Percentiles rank a stretch among this genome's conserved stretches.
Conservation (phyloP, 2,888 invertebrate genomes). For the Mycalesis mineus region DNA sequence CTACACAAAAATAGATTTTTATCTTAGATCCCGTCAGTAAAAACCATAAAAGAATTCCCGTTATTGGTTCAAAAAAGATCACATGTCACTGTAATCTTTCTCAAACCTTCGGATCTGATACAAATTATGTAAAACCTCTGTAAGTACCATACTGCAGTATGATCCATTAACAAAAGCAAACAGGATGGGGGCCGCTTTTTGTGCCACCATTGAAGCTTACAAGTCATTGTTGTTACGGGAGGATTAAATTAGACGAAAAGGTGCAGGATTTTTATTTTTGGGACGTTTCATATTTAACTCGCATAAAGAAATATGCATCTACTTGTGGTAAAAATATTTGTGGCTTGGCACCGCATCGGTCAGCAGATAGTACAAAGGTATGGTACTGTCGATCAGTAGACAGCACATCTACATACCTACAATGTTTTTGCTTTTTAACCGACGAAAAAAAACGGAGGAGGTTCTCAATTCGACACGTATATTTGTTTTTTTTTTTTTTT, state of each 20-base stretch:
- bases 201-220: background rate
- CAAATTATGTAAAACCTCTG: background rate
- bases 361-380: too few relatives aligned
- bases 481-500: too few relatives aligned
- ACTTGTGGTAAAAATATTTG: too few relatives aligned
- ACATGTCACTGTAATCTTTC: background rate
- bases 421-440: too few relatives aligned
- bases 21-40: background rate
- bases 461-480: too few relatives aligned
- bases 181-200: background rate
- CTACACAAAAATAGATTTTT: too few relatives aligned
- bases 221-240: background rate
- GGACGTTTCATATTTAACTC: too few relatives aligned
- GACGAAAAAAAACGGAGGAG: too few relatives aligned
- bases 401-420: too few relatives aligned
- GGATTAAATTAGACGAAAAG: background rate
- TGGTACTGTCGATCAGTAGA: too few relatives aligned
- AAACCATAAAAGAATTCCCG: background rate
- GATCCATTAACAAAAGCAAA: background rate
- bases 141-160: background rate
- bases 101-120: background rate
- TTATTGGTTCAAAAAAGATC: background rate
- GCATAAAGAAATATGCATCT: too few relatives aligned
- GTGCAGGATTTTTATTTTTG: background rate
- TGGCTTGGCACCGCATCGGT: too few relatives aligned